Evolutionary conservation across 2,113 vertebrate species (phyloP), one percentile per base, ranked within the genome.

Genomic region (Tonatia bakeri): DNA sequence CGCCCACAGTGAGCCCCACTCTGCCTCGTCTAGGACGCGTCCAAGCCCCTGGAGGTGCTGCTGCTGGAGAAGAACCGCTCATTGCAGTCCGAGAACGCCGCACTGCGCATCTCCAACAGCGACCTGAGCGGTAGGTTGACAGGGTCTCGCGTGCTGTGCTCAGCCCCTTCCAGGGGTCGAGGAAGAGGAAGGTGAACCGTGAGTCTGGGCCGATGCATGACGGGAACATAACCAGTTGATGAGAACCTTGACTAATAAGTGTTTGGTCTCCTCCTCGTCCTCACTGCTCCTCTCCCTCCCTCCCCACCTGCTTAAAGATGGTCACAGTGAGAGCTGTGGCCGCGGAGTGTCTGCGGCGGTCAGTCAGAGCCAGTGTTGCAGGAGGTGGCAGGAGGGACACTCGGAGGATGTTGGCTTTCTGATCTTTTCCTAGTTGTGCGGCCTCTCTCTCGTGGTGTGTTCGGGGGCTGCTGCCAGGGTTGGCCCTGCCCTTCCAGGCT

Each of bases 41-140:
- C 99, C 94, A 99, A 99, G 98, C 99, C 99, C 6, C 98, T 99
- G 98, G 99, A 99, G 98, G 99, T 99, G 97, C 98, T 99, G 96
- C 98, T 99, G 97, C 99, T 99, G 98, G 99, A 99, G 98, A 99
- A 99, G 98, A 99, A 99, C 98, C 99, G 99, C 75, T 98, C 99
- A 5, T 98, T 99, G 97, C 99, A 99, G 97, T 99, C 99, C 0
- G 99, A 99, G 99, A 99, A 99, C 2, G 98, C 99, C 40, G 98
- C 99, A 10, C 98, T 99, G 97, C 99, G 99, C 96, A 99, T 99
- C 96, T 99, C 99, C 86, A 99, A 99, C 98, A 99, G 99, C 22
- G 99, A 99, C 98, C 99, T 99, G 98, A 99, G 99, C 52, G 99
- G 99, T 99, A 99, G 99, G 99, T 99, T 84, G 94, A 72, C 79